Conservation (phyloP, 2,797 vertebrate species). For the Microchirus variegatus region DNA sequence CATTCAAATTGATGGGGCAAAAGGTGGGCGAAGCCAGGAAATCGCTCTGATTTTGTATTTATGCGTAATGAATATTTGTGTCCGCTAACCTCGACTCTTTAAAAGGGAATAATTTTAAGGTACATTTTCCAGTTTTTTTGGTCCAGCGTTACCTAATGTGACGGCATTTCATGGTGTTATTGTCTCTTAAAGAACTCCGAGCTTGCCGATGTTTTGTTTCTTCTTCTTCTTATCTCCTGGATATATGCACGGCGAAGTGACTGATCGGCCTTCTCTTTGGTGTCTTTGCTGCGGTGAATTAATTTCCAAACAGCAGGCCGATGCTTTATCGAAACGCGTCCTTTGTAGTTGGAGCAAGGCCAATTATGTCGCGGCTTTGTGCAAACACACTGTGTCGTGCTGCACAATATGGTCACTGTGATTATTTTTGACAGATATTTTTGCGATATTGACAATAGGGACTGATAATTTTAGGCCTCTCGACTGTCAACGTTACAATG, state of each 20-base stretch:
- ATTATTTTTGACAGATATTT: too few relatives aligned
- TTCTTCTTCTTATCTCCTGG: conserved; percentile 17
- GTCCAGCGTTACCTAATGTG: conserved; percentile 30
- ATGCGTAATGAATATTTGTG: conserved; percentile 76
- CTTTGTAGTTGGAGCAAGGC: conserved; percentile 33
- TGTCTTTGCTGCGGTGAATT: conserved; percentile 56
- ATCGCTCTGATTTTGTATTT: conserved; percentile 76
- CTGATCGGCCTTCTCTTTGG: conserved; percentile 16
- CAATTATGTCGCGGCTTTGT: conserved; percentile 20
- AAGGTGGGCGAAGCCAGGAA: conserved; percentile 70
- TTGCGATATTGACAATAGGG: too few relatives aligned
- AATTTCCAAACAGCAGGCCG: conserved; percentile 58
- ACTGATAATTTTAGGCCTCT: too few relatives aligned
- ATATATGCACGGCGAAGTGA: conserved; percentile 22
- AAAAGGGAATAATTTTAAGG: conserved; percentile 72
- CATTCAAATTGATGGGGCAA: conserved; percentile 70
- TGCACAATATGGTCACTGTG: too few relatives aligned
- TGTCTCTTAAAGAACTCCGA: conserved; percentile 43
- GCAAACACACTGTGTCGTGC: neutral
- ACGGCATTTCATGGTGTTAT: conserved; percentile 67
- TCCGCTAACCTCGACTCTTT: conserved; percentile 35
- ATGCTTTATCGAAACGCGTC: conserved; percentile 57
- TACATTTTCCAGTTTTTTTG: conserved; percentile 63
- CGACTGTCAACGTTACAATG: too few relatives aligned
- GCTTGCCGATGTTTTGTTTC: conserved; percentile 28